Evolutionary conservation across 2,888 invertebrate species (phyloP).

Genomic region (Coelinius sp.): DNA sequence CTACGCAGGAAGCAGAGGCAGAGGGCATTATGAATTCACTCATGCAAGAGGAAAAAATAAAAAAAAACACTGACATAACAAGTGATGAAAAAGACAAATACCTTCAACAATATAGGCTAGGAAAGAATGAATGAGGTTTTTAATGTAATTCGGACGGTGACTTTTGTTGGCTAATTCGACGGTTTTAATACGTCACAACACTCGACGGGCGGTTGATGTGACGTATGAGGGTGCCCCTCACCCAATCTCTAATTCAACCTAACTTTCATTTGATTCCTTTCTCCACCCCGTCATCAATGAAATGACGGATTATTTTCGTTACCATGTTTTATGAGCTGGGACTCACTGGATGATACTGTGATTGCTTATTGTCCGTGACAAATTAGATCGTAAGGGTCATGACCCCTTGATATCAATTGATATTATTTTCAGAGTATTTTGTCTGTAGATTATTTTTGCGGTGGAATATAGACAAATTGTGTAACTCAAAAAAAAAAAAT

Average conservation of each 20-base stretch:
- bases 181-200: slow-evolving; percentile 55
- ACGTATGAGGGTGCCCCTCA: slow-evolving; percentile 23
- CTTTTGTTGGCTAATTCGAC: slow-evolving; percentile 8
- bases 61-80: slow-evolving; percentile 35
- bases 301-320: slow-evolving; percentile 2
- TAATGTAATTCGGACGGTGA: neutral
- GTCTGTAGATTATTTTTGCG: neutral
- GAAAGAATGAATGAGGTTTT: slow-evolving; percentile 25
- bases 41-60: slow-evolving; percentile 53
- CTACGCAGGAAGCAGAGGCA: slow-evolving; percentile 66
- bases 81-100: slow-evolving; percentile 12
- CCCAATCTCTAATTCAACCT: too few relatives aligned
- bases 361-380: slow-evolving; percentile 6
- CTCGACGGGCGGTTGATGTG: slow-evolving; percentile 50
- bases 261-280: neutral
- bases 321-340: neutral
- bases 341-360: slow-evolving; percentile 1
- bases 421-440: neutral
- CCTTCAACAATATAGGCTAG: neutral
- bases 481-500: neutral
- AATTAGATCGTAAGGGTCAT: slow-evolving; percentile 9
- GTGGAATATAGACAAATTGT: too few relatives aligned
- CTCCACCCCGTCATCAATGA: slow-evolving; percentile 13
- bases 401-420: neutral
- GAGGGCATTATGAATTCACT: slow-evolving; percentile 42